phyloP scores from a whole-genome alignment of 2,113 vertebrate species.

The Naja naja region DNA sequence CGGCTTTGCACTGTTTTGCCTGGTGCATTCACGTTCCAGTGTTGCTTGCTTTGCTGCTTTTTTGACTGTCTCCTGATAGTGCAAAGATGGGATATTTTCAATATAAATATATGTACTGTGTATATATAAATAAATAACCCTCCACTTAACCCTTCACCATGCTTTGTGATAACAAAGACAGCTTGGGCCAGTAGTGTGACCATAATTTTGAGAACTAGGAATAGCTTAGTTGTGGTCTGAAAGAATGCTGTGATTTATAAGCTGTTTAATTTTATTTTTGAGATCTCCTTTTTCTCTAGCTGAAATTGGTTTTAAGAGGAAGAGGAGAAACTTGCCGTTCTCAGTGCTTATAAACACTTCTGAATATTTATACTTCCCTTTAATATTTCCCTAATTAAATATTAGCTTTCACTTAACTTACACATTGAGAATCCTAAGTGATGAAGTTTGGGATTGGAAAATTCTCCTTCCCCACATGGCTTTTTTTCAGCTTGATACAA shows the following conservation, averaged over 20 bases:
- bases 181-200: slow-evolving; percentile 23
- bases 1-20: slow-evolving; percentile 56
- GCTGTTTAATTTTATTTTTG: slow-evolving; percentile 30
- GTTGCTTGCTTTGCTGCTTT: slow-evolving; percentile 66
- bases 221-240: slow-evolving; percentile 10
- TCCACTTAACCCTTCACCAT: not conserved
- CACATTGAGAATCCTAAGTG: not conserved
- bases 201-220: not conserved
- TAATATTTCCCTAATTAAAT: not conserved
- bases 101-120: slow-evolving; percentile 22
- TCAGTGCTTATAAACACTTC: not conserved
- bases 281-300: not conserved
- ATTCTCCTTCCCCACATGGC: not conserved
- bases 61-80: slow-evolving; percentile 52
- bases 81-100: slow-evolving; percentile 64
- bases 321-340: slow-evolving; percentile 3
- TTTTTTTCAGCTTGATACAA: not conserved
- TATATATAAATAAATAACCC: slow-evolving; percentile 44
- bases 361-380: slow-evolving; percentile 4
- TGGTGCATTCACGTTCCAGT: slow-evolving; percentile 54
- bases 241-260: slow-evolving; percentile 30
- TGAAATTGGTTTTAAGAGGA: not conserved
- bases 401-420: not conserved
- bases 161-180: not conserved
- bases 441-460: not conserved